A percentile compares a stretch with the other conserved stretches of the same genome.
Conservation (phyloP, 2,113 vertebrate genomes). For the rabbit (Oryctolagus cuniculus) region mOryCun1.1 NC_091443.1:48256001-48256500, state of each 20-base stretch:
- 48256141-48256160: not conserved
- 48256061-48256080: not conserved
- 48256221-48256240: too few relatives aligned
- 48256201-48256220: not conserved
- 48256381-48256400: not conserved
- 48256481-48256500: too few relatives aligned
- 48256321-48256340: not conserved
- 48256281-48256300: not conserved
- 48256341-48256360: not conserved
- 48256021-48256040: slow-evolving; percentile 4
- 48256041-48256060: not conserved
- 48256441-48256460: too few relatives aligned
- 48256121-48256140: not conserved
- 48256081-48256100: not conserved
- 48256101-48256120: not conserved
- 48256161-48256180: not conserved
- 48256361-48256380: not conserved
- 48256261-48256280: not conserved
- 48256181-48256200: not conserved
- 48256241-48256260: too few relatives aligned
- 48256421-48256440: too few relatives aligned
- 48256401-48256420: not conserved
- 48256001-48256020: not conserved
- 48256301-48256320: not conserved
- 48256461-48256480: too few relatives aligned